A percentile compares a stretch with the other conserved stretches of the same genome.
These are phyloP conservation scores for Phalacrocorax pelagicus DNA, from an alignment of 2,113 vertebrate species.

Conservation along the genomic window DNA sequence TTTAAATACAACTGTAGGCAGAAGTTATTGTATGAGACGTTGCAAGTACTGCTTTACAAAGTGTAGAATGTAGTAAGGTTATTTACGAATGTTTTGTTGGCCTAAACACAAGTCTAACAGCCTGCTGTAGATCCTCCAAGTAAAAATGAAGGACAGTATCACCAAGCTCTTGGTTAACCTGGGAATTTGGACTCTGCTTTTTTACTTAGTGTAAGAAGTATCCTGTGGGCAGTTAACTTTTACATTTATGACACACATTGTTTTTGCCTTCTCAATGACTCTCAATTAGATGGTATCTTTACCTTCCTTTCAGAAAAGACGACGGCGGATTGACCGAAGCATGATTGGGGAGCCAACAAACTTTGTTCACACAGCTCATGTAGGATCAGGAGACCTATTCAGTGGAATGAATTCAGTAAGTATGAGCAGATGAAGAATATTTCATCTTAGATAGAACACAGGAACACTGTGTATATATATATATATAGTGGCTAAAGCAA, in stretches of 20 bases:
- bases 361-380: conserved; percentile 89
- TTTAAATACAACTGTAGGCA: not conserved
- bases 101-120: not conserved
- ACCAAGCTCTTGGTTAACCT: not conserved
- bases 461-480: not conserved
- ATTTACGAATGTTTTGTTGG: not conserved
- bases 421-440: not conserved
- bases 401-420: conserved; percentile 89
- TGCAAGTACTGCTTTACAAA: not conserved
- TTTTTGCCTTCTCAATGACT: not conserved
- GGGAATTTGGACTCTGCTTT: not conserved
- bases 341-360: conserved; percentile 93
- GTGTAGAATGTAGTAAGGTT: not conserved
- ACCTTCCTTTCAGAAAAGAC: conserved; percentile 78
- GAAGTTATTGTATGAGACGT: not conserved
- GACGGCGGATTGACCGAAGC: conserved; percentile 86
- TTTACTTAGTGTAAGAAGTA: not conserved
- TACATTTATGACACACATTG: not conserved
- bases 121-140: not conserved
- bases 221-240: not conserved
- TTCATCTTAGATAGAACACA: not conserved
- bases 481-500: not conserved
- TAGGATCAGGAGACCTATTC: conserved; percentile 89
- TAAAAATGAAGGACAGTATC: not conserved
- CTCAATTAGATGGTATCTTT: not conserved